Evolutionary conservation across 2,888 invertebrate genomes (phyloP), one percentile per base, ranked within the genome.

Genomic region (Cheilosia impressa): DNA sequence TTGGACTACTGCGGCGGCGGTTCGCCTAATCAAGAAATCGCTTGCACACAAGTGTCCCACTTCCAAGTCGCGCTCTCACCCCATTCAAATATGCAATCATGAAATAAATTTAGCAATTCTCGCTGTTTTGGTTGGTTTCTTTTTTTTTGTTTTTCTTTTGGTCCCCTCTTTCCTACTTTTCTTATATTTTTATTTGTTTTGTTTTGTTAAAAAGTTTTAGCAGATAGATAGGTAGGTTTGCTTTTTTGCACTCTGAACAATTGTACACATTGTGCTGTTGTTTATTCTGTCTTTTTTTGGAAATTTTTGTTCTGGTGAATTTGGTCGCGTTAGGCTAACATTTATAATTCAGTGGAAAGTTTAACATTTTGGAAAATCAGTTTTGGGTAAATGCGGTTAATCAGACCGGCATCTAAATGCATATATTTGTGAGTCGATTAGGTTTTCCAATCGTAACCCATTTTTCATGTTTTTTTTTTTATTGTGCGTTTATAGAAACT

Each of bases 21-120:
- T 62, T 47, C 47, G 68, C 73, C 79, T 84, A 79, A 79, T 84
- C 75, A 81, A 75, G 68, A 65, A 82, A 55, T 77, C 57, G 85
- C 85, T 73, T 91, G 91, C 91, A 91, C 91, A 91, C 91, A 91
- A 91, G 91, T 91, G 91, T 90, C 91, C 91, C 90, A 91, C 87
- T 91, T 91, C 89, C 90, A 89, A 85, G 57, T 57, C 71, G 50
- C 58, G 52, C 50, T 89, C 88, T 88, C 91, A 91, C 90, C 91
- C 91, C 88, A 90, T 89, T 89, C 90, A 85, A 88, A 78, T 73
- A 87, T 82, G 82, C 82, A 87, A 82, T 87, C 81, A 87, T 73
- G 62, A 55, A 87, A 66, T 87, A 87, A 78, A 73, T 87, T 78
- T 82, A 82, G 87, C 77, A 62, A 77, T 69, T 77, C 19, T 19